These are phyloP conservation scores for Nemapogon koenigi DNA, from an alignment of 2,888 invertebrate genomes.

Conservation along the genomic window DNA sequence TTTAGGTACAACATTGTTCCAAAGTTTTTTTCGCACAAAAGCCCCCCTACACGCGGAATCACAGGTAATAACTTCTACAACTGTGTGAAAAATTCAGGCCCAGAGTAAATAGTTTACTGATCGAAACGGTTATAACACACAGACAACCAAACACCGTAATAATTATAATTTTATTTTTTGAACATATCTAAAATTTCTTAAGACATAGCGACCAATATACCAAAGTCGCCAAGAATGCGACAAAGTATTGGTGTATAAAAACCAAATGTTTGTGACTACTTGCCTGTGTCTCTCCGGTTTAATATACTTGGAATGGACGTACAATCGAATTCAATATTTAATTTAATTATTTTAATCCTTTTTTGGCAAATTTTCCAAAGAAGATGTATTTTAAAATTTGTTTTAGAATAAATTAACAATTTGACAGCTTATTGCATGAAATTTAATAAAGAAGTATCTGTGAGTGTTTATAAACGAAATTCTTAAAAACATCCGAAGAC, in stretches of 20 bases:
- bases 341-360: not conserved
- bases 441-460: too few relatives aligned
- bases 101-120: too few relatives aligned
- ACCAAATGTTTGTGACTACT: conserved; percentile 55
- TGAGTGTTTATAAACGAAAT: too few relatives aligned
- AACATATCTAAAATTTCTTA: conserved; percentile 13
- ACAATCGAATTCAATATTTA: conserved; percentile 21
- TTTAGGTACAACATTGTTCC: too few relatives aligned
- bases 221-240: conserved; percentile 56
- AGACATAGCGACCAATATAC: conserved; percentile 43
- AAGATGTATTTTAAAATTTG: not conserved
- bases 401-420: not conserved
- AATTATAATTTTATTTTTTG: not conserved
- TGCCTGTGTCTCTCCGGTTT: conserved; percentile 46
- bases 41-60: too few relatives aligned
- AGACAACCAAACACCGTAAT: too few relatives aligned
- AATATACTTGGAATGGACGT: conserved; percentile 48
- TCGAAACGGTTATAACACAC: too few relatives aligned
- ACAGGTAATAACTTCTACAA: too few relatives aligned
- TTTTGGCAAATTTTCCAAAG: not conserved
- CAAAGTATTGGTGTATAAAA: conserved; percentile 64
- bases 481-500: too few relatives aligned
- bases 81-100: too few relatives aligned
- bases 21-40: too few relatives aligned
- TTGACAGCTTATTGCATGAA: too few relatives aligned